Evolutionary conservation across 53 echinoderm and acorn worm species (phyloP).

Genomic region (Paelopatides confundens): DNA sequence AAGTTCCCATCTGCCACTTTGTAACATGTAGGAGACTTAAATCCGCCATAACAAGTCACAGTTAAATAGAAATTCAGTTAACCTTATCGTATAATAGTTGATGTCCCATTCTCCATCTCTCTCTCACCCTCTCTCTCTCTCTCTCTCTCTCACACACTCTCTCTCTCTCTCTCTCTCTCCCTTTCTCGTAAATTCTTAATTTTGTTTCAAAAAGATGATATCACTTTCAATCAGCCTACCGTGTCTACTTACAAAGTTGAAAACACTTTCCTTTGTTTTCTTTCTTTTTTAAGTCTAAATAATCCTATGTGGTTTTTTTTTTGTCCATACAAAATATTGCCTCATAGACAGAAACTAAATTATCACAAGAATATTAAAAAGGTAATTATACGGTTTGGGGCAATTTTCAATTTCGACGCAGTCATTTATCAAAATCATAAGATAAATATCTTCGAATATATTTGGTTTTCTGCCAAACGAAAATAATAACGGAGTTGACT

Average conservation of each 20-base stretch:
- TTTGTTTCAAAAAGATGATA: background rate
- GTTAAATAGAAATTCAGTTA: too few relatives aligned
- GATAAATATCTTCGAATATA: constrained; percentile 9
- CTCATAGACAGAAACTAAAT: background rate
- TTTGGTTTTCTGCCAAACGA: background rate
- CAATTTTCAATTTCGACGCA: constrained; percentile 30
- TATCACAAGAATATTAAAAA: constrained; percentile 33
- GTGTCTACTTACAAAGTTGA: constrained; percentile 22
- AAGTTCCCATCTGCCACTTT: too few relatives aligned
- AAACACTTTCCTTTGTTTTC: constrained; percentile 6
- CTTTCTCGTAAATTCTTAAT: background rate
- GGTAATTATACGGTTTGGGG: constrained; percentile 39
- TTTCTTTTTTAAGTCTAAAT: background rate
- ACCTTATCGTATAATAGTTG: too few relatives aligned
- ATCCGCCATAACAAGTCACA: too few relatives aligned
- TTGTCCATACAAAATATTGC: background rate
- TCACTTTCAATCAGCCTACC: background rate
- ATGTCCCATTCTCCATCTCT: too few relatives aligned
- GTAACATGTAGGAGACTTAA: too few relatives aligned
- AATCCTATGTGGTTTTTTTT: background rate
- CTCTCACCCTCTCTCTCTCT: background rate
- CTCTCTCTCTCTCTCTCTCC: background rate
- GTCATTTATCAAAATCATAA: constrained; percentile 23
- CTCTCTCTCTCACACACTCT: background rate
- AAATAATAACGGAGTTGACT: constrained; percentile 24